phyloP scores from a whole-genome alignment of 2,888 invertebrate species.

The Dynastes maya region DNA sequence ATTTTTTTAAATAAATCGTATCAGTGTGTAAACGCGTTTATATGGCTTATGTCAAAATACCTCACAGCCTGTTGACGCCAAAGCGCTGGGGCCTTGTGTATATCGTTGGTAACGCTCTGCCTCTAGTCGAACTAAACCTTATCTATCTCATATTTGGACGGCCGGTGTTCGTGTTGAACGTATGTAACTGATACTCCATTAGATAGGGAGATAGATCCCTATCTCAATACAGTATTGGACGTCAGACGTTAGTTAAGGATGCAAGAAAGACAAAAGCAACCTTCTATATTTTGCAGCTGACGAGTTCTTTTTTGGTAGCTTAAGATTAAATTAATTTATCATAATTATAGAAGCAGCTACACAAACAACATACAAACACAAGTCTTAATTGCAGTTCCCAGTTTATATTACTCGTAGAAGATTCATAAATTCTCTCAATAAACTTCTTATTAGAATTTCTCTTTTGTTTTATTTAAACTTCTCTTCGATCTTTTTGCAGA shows the following conservation, averaged over 20 bases:
- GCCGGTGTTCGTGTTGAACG: neutral
- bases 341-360: too few relatives aligned
- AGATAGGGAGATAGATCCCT: neutral
- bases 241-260: slow-evolving; percentile 15
- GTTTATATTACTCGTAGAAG: too few relatives aligned
- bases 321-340: too few relatives aligned
- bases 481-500: slow-evolving; percentile 30
- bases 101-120: neutral
- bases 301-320: too few relatives aligned
- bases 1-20: too few relatives aligned
- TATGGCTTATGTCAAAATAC: too few relatives aligned
- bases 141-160: slow-evolving; percentile 14
- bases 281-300: too few relatives aligned
- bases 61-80: too few relatives aligned
- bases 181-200: neutral
- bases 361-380: too few relatives aligned
- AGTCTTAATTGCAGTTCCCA: too few relatives aligned
- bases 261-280: neutral
- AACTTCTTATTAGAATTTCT: neutral
- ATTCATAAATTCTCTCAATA: slow-evolving; percentile 9
- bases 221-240: slow-evolving; percentile 10
- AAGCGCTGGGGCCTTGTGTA: too few relatives aligned
- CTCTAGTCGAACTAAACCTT: neutral
- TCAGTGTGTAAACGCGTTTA: too few relatives aligned
- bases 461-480: slow-evolving; percentile 21